Conservation (phyloP, 2,888 invertebrate species). For the Silvanus unidentatus region DNA sequence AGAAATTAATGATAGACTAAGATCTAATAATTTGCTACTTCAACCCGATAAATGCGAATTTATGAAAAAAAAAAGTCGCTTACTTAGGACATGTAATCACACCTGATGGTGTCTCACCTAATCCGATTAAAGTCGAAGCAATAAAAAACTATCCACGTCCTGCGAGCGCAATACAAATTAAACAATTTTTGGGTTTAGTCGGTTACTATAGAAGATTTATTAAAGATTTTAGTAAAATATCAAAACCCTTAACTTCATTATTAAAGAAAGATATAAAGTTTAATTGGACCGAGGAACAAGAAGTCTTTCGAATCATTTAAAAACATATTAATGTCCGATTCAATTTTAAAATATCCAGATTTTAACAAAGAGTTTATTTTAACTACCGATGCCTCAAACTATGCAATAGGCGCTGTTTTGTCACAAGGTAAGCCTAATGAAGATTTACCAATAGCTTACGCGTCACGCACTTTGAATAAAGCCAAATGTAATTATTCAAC, state of each 20-base stretch:
- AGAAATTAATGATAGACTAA: slow-evolving; percentile 1
- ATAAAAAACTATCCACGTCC: background rate
- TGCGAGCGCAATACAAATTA: background rate
- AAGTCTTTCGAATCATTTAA: slow-evolving; percentile 1
- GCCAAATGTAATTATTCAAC: too few relatives aligned
- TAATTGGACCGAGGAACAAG: background rate
- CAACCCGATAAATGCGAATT: slow-evolving; percentile 5
- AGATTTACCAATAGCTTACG: too few relatives aligned
- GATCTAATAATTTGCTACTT: background rate
- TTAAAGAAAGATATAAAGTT: slow-evolving; percentile 1
- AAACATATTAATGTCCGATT: too few relatives aligned
- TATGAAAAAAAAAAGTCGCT: slow-evolving; percentile 1
- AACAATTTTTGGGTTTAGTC: slow-evolving; percentile 3
- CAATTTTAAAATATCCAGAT: too few relatives aligned
- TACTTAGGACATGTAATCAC: slow-evolving; percentile 2
- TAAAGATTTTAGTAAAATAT: background rate
- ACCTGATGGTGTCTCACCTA: background rate
- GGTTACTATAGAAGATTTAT: slow-evolving; percentile 1
- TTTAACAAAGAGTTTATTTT: too few relatives aligned
- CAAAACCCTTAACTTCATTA: slow-evolving; percentile 4
- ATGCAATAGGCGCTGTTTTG: too few relatives aligned
- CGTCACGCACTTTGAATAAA: too few relatives aligned
- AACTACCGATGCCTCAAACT: too few relatives aligned
- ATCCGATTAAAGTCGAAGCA: background rate
- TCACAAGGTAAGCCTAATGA: too few relatives aligned